Base-by-base conservation (phyloP, 2,113 vertebrate genomes). In the Halichoerus grypus region DNA sequence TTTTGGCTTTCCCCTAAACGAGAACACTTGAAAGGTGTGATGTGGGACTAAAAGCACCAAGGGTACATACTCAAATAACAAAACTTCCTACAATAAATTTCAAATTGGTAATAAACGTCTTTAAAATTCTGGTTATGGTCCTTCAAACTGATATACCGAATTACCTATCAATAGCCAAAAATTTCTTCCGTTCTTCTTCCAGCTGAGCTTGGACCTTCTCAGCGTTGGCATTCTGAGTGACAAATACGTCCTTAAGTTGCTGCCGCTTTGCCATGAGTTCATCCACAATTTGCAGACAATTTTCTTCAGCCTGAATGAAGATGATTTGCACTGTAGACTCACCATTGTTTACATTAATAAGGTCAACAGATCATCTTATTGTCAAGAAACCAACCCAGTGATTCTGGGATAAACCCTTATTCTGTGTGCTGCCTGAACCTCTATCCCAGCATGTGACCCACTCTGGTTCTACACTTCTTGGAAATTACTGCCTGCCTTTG, bases 111-210 rank as follows among this genome's bases (percentile, higher is more conserved):
- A 16, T 80, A 57, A 72, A 86, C 55, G 28, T 8, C 49, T 65
- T 77, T 59, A 84, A 67, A 83, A 83, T 22, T 15, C 28, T 31
- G 28, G 19, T 4, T 8, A 26, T 67, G 21, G 81, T 53, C 53
- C 74, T 91, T 71, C 46, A 81, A 94, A 88, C 10, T 18, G 46
- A 72, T 28, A 49, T 91, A 65, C n/a, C 49, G 2, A 83, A 63
- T 98, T 98, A 99, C 99, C 98, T 99, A 87, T 99, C 99, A 83
- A 98, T 93, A 80, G 97, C 98, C 91, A 99, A 93, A 22, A 99
- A 84, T 0, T 4, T 97, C 95, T 97, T 99, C 85, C 98, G 98
- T 63, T 98, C 98, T 95, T 99, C 99, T 77, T 99, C 99, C 88
- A 99, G 95, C 89, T 99, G 98, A 74, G 95, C 98, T 89, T 99